Evolutionary conservation across 2,113 vertebrate genomes (phyloP).

Genomic region (Leptosomus discolor): DNA sequence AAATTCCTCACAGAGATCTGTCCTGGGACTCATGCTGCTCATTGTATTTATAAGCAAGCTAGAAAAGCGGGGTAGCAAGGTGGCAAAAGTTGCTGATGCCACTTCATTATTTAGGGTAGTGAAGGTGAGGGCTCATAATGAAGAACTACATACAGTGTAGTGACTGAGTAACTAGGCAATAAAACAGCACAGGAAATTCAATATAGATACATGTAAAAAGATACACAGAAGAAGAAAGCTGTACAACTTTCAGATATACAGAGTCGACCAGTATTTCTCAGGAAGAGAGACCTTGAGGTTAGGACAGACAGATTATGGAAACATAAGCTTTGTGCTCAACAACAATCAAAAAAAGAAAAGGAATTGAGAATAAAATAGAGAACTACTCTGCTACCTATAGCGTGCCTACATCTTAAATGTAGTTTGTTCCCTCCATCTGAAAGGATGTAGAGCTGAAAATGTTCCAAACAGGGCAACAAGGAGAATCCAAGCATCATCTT

Average conservation of each 20-base stretch:
- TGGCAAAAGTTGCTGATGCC: neutral
- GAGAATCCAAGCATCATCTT: neutral
- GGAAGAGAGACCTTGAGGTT: neutral
- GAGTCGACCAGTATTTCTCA: neutral
- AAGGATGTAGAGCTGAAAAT: neutral
- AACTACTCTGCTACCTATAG: neutral
- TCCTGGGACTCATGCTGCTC: neutral
- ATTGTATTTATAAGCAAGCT: neutral
- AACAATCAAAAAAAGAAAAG: neutral
- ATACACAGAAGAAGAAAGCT: neutral
- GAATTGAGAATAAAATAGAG: neutral
- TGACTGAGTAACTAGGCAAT: neutral
- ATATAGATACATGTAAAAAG: neutral
- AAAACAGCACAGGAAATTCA: neutral
- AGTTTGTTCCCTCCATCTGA: neutral
- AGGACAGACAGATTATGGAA: neutral
- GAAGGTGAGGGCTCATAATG: neutral
- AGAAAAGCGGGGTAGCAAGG: neutral
- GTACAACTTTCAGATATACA: neutral
- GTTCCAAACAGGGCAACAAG: neutral
- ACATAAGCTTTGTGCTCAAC: neutral
- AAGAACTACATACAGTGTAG: neutral
- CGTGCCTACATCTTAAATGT: neutral
- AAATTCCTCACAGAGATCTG: neutral
- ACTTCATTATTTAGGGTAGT: neutral